These are phyloP conservation scores for Apogon talboti DNA, from an alignment of 2,797 vertebrate species.

Conservation along the genomic window DNA sequence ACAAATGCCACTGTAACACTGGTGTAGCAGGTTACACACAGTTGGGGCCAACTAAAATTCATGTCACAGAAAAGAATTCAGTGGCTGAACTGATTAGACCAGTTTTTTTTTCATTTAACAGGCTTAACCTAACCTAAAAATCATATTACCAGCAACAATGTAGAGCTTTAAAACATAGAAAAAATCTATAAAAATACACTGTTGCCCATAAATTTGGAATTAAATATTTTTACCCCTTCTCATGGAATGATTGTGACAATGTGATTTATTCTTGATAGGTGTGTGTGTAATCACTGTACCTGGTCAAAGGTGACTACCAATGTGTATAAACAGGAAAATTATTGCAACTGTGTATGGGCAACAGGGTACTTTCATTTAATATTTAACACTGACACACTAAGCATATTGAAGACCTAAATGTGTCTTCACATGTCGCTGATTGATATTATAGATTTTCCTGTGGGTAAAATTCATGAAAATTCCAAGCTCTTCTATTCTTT, in stretches of 20 bases:
- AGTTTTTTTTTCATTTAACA: neutral
- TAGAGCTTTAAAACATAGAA: neutral
- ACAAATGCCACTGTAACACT: constrained; percentile 18
- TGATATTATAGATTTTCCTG: constrained; percentile 15
- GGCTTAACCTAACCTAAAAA: neutral
- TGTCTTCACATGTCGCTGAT: constrained; percentile 18
- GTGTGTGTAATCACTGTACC: too few species aligned
- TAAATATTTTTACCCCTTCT: too few species aligned
- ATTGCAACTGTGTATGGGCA: too few species aligned
- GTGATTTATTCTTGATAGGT: too few species aligned
- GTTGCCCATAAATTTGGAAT: too few species aligned
- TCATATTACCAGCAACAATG: neutral
- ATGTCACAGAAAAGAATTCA: constrained; percentile 14
- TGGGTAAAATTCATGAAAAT: constrained; percentile 45
- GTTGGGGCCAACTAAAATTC: constrained; percentile 21
- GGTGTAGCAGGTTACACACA: constrained; percentile 50
- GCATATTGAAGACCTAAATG: constrained; percentile 11
- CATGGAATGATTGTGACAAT: too few species aligned
- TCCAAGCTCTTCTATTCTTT: constrained; percentile 6
- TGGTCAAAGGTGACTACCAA: too few species aligned
- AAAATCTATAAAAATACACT: too few species aligned
- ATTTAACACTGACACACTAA: neutral
- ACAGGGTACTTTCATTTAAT: too few species aligned
- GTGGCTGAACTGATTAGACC: neutral
- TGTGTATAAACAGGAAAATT: too few species aligned